These are phyloP conservation scores for Drosophila lacteicornis DNA, from an alignment of 1,140 invertebrate genomes.

Conservation along the genomic window DNA sequence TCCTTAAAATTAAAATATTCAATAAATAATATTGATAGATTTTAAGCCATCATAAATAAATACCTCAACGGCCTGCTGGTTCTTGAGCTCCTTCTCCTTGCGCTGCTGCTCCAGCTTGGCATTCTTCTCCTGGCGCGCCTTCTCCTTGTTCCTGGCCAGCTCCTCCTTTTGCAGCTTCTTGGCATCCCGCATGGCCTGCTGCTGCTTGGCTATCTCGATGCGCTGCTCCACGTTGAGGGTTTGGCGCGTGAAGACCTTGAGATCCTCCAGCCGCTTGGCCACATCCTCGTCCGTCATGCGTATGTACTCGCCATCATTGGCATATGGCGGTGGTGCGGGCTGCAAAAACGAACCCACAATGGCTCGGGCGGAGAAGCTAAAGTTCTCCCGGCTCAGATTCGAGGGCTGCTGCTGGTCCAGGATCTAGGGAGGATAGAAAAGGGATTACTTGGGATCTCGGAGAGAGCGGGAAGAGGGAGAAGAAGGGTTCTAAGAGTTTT, in stretches of 20 bases:
- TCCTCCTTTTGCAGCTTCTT: slow-evolving; percentile 86
- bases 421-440: slow-evolving; percentile 86
- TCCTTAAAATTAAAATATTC: slow-evolving; percentile 86
- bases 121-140: slow-evolving; percentile 88
- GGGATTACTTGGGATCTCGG: neutral
- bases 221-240: slow-evolving; percentile 89
- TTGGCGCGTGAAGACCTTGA: slow-evolving; percentile 83
- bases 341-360: slow-evolving; percentile 96
- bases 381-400: slow-evolving; percentile 93
- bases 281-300: slow-evolving; percentile 88
- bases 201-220: slow-evolving; percentile 88
- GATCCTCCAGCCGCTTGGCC: slow-evolving; percentile 85
- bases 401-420: slow-evolving; percentile 91
- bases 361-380: slow-evolving; percentile 95
- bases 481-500: neutral
- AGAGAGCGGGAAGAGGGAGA: too few species aligned
- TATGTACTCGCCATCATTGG: slow-evolving; percentile 86
- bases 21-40: neutral
- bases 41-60: neutral
- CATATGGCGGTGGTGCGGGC: slow-evolving; percentile 86
- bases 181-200: slow-evolving; percentile 88
- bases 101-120: slow-evolving; percentile 91
- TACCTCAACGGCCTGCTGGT: slow-evolving; percentile 90
- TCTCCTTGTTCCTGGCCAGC: slow-evolving; percentile 85
- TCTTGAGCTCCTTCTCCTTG: slow-evolving; percentile 90